A percentile compares a stretch with the other conserved stretches of the same genome.
Conservation (phyloP, 2,113 vertebrate genomes). For the Lophura nycthemera region DNA sequence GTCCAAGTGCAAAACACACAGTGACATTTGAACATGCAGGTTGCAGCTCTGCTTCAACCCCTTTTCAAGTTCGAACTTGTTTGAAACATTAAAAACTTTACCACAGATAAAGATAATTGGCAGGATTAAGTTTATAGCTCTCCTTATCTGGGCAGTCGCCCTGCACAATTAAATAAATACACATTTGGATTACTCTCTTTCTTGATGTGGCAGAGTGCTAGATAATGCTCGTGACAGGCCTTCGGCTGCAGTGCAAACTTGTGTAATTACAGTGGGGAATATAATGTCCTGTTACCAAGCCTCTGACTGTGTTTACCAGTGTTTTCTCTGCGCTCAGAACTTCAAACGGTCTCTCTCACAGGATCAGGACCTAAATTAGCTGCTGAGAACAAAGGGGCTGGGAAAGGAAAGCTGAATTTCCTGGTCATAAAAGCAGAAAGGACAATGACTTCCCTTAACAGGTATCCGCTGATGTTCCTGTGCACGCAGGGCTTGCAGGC, state of each 20-base stretch:
- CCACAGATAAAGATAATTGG: slow-evolving; percentile 58
- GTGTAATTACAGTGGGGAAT: slow-evolving; percentile 3
- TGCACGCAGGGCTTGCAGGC: not conserved
- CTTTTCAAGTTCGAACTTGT: slow-evolving; percentile 58
- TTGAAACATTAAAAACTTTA: slow-evolving; percentile 27
- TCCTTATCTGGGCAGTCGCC: slow-evolving; percentile 71
- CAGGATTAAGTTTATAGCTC: slow-evolving; percentile 62
- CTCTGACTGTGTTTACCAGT: slow-evolving; percentile 29
- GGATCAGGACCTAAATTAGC: slow-evolving; percentile 50
- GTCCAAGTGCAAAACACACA: not conserved
- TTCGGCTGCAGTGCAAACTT: slow-evolving; percentile 27
- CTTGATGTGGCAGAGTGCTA: slow-evolving; percentile 57
- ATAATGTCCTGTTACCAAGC: slow-evolving; percentile 39
- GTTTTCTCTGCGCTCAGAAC: slow-evolving; percentile 52
- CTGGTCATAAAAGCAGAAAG: slow-evolving; percentile 28
- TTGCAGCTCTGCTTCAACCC: not conserved
- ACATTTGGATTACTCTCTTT: slow-evolving; percentile 23
- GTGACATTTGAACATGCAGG: not conserved
- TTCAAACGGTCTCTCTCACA: slow-evolving; percentile 42
- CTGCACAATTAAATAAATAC: slow-evolving; percentile 68
- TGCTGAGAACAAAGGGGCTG: slow-evolving; percentile 46
- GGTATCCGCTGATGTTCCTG: slow-evolving; percentile 9
- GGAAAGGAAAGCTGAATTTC: slow-evolving; percentile 36
- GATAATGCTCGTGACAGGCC: slow-evolving; percentile 44
- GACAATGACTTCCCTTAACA: slow-evolving; percentile 44